Evolutionary conservation across 2,113 vertebrate species (phyloP), one percentile per base, ranked within the genome.

Genomic region (Prinia subflava): DNA sequence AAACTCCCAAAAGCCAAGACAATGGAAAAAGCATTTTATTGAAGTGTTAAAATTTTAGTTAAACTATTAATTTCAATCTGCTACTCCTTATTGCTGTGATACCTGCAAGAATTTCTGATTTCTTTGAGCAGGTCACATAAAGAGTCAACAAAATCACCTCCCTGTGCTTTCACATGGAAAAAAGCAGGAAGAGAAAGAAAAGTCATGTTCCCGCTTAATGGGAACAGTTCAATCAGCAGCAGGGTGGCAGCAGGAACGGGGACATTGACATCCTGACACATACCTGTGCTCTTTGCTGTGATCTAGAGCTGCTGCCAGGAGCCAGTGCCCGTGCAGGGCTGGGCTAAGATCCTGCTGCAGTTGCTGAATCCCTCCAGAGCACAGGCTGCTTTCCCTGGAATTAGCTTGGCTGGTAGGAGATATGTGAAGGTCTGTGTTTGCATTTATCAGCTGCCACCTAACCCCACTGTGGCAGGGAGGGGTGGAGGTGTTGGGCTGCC

Each of bases 281-380:
- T 57, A 33, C 46, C 53, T 85, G 78, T 2, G 5, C 21, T 49
- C 25, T 35, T 33, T 85, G 79, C 42, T 30, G n/a, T 13, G 71
- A 4, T 63, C 3, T 0, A 1, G 64, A 80, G 83, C 64, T 39
- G 23, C 64, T 10, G 15, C 53, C 20, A 9, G 44, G 35, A 33
- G 39, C 11, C 8, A 13, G 46, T 5, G 19, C 25, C 47, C 1
- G 1, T 8, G 24, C 20, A 15, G 60, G 33, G 17, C 73, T 55
- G 33, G 35, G 57, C 57, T 15, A 31, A 21, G 33, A 13, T 35
- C n/a, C 18, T 18, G 6, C 2, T 60, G 55, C 15, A 2, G 20
- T 18, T 1, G 1, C 49, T 0, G 0, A 11, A 70, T 82, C 42
- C 50, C 9, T 67, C 24, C 19, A 0, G 1, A 59, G 37, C 3